A percentile compares a stretch with the other conserved stretches of the same genome.
Evolutionary conservation across 2,888 invertebrate species (phyloP).

Genomic region (Clostera curtula): DNA sequence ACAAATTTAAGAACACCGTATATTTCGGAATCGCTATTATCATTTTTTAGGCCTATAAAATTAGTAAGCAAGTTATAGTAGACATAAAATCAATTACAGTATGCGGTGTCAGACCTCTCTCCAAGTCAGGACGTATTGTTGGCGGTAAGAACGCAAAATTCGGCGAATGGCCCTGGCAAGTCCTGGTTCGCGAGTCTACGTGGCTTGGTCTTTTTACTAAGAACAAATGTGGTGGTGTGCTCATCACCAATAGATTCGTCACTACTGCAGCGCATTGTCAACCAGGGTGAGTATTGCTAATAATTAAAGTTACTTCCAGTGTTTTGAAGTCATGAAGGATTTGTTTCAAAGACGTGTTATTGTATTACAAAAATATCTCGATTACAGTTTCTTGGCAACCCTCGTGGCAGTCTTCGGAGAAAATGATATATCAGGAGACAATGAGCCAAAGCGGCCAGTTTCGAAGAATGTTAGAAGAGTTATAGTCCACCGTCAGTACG

Average conservation of each 20-base stretch:
- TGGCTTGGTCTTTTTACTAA: conserved; percentile 96
- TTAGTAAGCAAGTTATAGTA: no score
- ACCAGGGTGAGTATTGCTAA: conserved; percentile 82
- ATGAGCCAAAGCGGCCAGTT: conserved; percentile 84
- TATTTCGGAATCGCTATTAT: neutral
- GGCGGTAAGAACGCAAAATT: conserved; percentile 91
- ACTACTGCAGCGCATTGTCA: conserved; percentile 97
- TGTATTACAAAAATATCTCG: no score
- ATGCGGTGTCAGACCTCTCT: conserved; percentile 89
- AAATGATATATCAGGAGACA: conserved; percentile 90
- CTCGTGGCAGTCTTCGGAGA: conserved; percentile 94
- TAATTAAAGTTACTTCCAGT: neutral
- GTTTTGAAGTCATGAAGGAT: no score
- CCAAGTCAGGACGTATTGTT: conserved; percentile 88
- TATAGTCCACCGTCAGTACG: conserved; percentile 91
- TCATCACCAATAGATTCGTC: conserved; percentile 90
- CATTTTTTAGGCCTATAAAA: neutral
- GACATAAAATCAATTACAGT: no score
- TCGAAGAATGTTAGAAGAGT: conserved; percentile 90
- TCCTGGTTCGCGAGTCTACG: conserved; percentile 91
- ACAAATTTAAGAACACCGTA: no score
- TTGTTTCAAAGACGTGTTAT: no score
- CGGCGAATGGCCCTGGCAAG: conserved; percentile 96
- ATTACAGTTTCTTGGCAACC: conserved; percentile 86
- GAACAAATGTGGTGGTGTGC: conserved; percentile 95